Percentiles rank a stretch among this genome's conserved stretches.
Conservation (phyloP, 1,140 invertebrate species). For the Philotrypesis tridentata region DNA sequence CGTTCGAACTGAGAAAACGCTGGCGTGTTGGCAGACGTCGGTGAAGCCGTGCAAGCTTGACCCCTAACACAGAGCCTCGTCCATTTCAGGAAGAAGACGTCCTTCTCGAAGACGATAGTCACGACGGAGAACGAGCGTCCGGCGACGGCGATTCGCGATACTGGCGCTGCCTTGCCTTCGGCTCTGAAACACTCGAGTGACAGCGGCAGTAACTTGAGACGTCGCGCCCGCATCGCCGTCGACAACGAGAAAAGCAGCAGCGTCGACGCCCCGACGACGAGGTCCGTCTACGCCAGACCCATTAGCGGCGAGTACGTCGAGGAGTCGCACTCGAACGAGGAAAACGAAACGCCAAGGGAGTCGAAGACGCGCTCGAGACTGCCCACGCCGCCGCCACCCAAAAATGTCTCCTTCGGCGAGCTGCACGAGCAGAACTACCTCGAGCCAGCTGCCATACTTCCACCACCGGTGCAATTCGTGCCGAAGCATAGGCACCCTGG, state of each 20-base stretch:
- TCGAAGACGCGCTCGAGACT: slow-evolving; percentile 56
- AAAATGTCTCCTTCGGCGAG: slow-evolving; percentile 73
- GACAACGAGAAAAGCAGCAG: not conserved
- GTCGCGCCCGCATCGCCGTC: not conserved
- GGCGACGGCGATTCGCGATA: slow-evolving; percentile 42
- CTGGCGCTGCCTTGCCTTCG: slow-evolving; percentile 49
- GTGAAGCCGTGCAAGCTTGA: not conserved
- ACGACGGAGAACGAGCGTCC: slow-evolving; percentile 60
- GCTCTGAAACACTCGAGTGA: slow-evolving; percentile 54
- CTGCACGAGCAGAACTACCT: slow-evolving; percentile 64
- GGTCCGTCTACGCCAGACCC: slow-evolving; percentile 11
- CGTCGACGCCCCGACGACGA: not conserved
- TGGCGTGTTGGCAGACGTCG: too few species aligned
- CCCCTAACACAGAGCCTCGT: not conserved
- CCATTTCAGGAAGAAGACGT: slow-evolving; percentile 65
- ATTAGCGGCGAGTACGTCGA: slow-evolving; percentile 64
- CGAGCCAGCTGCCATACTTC: slow-evolving; percentile 65
- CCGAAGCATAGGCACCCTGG: slow-evolving; percentile 67
- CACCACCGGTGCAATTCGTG: slow-evolving; percentile 68
- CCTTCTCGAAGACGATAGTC: slow-evolving; percentile 61
- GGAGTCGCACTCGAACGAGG: slow-evolving; percentile 62
- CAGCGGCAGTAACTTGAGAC: slow-evolving; percentile 46
- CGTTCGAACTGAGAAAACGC: too few species aligned
- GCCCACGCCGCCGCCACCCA: slow-evolving; percentile 68
- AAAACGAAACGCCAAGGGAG: slow-evolving; percentile 61